Base-by-base conservation (phyloP, 2,113 vertebrate species). In the Neotoma lepida region DNA sequence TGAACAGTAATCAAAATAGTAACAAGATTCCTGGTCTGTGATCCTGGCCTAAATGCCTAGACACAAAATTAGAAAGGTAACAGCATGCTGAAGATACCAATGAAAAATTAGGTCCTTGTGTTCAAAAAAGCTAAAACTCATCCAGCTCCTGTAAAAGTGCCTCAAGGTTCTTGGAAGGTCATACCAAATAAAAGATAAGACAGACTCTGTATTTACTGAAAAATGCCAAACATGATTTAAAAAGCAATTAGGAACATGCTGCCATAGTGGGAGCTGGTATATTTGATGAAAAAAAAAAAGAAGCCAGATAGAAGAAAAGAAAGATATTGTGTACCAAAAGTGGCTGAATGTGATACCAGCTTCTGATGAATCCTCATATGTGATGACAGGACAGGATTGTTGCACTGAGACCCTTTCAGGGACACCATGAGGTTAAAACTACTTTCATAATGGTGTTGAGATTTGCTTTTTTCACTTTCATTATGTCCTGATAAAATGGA, bases 121-220 rank as follows among this genome's bases (percentile, higher is more conserved):
- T 92, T 89, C 28, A 92, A 80, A 85, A 90, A 58, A 88, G 44
- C 71, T 89, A 89, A 15, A 81, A 51, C 63, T n/a, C 84, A 94
- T 28, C 82, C 28, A 78, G 30, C 54, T 76, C 68, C 58, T 6
- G 44, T 49, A 68, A 9, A 46, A 26, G 14, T 82, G 30, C 90
- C 56, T 46, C 30, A 89, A 82, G 74, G 66, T 28, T 56, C 30
- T 73, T n/a, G 88, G 20, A n/a, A 74, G 46, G 9, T 44, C 44
- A 66, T 88, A 56, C 49, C 68, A 20, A 74, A 46, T 88, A 39
- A 86, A 61, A 56, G n/a, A 41, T 54, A 92, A 90, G 49, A 41
- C 4, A 26, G 30, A 44, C 51, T 28, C 35, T 77, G 64, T 66
- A 66, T 66, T 73, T 81, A 71, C 63, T 49, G 26, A 86, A 86